These are phyloP conservation scores for Typhlichthys subterraneus DNA, from an alignment of 2,797 vertebrate species.

Conservation along the genomic window DNA sequence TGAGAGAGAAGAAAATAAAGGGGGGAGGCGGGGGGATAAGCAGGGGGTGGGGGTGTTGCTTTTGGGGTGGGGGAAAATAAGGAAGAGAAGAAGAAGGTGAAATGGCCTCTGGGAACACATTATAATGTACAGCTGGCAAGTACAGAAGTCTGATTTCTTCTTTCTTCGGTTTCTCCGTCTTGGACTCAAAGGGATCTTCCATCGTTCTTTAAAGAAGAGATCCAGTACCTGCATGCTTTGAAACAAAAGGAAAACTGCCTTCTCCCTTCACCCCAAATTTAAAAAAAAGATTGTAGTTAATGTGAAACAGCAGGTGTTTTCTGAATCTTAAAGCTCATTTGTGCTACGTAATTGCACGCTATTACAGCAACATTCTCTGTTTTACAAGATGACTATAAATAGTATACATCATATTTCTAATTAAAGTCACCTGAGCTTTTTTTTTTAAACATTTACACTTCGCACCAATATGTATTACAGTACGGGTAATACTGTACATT, in stretches of 20 bases:
- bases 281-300: constrained; percentile 5
- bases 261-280: constrained; percentile 34
- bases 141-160: constrained; percentile 51
- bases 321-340: constrained; percentile 47
- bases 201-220: constrained; percentile 67
- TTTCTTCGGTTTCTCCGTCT: constrained; percentile 49
- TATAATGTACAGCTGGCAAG: constrained; percentile 79
- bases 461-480: too few species aligned
- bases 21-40: too few species aligned
- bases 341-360: constrained; percentile 11
- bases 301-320: constrained; percentile 35
- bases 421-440: constrained; percentile 14
- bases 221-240: constrained; percentile 69
- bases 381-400: constrained; percentile 26
- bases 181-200: constrained; percentile 72
- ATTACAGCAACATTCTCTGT: constrained; percentile 12
- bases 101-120: constrained; percentile 79
- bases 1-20: constrained; percentile 4
- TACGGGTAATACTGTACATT: too few species aligned
- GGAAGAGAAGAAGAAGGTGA: constrained; percentile 52
- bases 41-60: constrained; percentile 37
- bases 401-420: constrained; percentile 29
- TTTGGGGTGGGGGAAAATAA: constrained; percentile 35
- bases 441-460: neutral
- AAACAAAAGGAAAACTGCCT: constrained; percentile 50